phyloP scores from a whole-genome alignment of 2,797 vertebrate genomes.

The Scolopax rusticola region DNA sequence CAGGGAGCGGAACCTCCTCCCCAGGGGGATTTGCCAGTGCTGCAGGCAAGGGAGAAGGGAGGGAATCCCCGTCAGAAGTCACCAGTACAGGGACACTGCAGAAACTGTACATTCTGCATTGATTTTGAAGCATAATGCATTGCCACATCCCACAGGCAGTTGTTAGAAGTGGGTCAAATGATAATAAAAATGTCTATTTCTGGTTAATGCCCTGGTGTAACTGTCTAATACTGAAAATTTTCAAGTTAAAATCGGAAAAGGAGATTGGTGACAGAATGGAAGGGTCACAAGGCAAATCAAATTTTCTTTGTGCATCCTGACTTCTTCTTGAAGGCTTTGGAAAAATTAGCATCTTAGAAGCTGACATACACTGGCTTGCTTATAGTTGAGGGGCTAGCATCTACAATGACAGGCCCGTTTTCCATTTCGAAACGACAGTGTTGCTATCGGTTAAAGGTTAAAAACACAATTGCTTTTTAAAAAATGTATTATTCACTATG shows the following conservation, averaged over 20 bases:
- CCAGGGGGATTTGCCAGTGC: slow-evolving; percentile 98
- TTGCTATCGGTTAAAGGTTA: not conserved
- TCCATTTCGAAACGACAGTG: not conserved
- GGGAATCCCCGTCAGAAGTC: not conserved
- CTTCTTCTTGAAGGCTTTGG: not conserved
- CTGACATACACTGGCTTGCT: not conserved
- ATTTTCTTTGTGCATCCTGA: not conserved
- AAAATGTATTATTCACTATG: not conserved
- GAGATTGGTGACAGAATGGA: not conserved
- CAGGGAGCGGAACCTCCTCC: slow-evolving; percentile 93
- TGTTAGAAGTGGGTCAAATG: not conserved
- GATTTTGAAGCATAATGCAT: rapidly evolving
- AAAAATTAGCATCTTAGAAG: not conserved
- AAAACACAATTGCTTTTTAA: not conserved
- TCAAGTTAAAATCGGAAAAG: not conserved
- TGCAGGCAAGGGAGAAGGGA: slow-evolving; percentile 62
- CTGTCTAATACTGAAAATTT: not conserved
- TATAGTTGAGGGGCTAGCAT: not conserved
- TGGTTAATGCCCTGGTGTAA: not conserved
- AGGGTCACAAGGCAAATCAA: not conserved
- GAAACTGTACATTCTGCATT: not conserved
- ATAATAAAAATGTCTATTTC: not conserved
- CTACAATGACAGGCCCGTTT: not conserved
- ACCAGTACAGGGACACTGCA: not conserved
- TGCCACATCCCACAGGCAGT: not conserved